Evolutionary conservation across 1,140 invertebrate genomes (phyloP).

Genomic region (Neuroterus valhalla): DNA sequence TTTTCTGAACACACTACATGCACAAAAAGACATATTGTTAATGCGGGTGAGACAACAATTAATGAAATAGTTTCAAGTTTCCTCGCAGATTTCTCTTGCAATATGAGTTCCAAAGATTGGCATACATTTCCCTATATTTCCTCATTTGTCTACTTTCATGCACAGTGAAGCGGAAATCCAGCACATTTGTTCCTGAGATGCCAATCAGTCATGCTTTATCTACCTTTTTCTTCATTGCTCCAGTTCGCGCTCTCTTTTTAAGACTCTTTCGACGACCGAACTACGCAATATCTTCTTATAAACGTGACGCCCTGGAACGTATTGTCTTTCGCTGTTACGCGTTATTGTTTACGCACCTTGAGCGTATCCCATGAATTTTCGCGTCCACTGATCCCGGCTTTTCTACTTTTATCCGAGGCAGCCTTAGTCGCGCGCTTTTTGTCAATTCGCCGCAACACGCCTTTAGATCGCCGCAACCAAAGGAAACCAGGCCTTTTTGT

Average conservation of each 20-base stretch:
- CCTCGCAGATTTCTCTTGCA: no score
- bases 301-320: neutral
- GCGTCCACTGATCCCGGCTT: neutral
- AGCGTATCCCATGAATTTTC: constrained; percentile 10
- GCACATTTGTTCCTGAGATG: no score
- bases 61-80: no score
- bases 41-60: no score
- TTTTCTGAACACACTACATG: no score
- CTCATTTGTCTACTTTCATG: no score
- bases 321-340: neutral
- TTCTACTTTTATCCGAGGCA: neutral
- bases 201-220: no score
- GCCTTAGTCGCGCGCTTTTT: constrained; percentile 7
- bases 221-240: no score
- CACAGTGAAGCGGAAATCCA: no score
- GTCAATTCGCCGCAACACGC: neutral
- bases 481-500: constrained; percentile 23
- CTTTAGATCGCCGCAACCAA: neutral
- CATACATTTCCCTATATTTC: no score
- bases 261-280: neutral
- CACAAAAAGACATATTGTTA: no score
- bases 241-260: neutral
- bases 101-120: no score
- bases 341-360: constrained; percentile 2
- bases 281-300: neutral